Evolutionary conservation across 1,140 invertebrate species (phyloP).

Genomic region (Cotesia vestalis): DNA sequence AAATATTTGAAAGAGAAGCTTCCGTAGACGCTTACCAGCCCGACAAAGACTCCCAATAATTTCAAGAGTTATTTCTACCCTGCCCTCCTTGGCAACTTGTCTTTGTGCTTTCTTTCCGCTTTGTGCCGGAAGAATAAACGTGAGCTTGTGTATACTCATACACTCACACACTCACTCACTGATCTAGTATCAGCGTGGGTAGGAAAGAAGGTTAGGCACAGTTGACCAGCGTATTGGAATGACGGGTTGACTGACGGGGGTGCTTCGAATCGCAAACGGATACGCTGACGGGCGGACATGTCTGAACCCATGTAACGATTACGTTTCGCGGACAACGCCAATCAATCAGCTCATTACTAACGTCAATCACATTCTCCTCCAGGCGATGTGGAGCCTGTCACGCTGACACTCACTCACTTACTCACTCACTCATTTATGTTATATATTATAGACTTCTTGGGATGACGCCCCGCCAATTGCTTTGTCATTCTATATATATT

Average conservation of each 20-base stretch:
- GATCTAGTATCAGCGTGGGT: not conserved
- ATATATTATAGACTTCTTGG: not conserved
- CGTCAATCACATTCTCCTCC: conserved; percentile 38
- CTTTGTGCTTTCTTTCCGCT: not conserved
- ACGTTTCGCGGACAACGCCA: conserved; percentile 52
- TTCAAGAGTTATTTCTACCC: not conserved
- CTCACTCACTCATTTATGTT: not conserved
- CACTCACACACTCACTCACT: no score
- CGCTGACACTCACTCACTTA: not conserved
- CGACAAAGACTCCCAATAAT: not conserved
- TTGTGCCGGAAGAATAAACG: not conserved
- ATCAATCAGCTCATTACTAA: conserved; percentile 60
- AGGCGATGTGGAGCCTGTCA: not conserved
- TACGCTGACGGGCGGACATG: conserved; percentile 40
- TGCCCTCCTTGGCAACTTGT: not conserved
- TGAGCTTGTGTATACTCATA: no score
- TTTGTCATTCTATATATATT: not conserved
- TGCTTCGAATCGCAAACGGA: conserved; percentile 29
- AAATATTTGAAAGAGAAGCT: not conserved
- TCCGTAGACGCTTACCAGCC: not conserved
- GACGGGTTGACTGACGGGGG: conserved; percentile 48
- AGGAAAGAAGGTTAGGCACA: conserved; percentile 29
- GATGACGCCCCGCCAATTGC: not conserved
- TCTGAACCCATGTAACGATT: conserved; percentile 55
- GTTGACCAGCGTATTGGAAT: conserved; percentile 43